These are phyloP conservation scores for Pimephales promelas DNA, from an alignment of 2,113 vertebrate species.

Conservation along the genomic window DNA sequence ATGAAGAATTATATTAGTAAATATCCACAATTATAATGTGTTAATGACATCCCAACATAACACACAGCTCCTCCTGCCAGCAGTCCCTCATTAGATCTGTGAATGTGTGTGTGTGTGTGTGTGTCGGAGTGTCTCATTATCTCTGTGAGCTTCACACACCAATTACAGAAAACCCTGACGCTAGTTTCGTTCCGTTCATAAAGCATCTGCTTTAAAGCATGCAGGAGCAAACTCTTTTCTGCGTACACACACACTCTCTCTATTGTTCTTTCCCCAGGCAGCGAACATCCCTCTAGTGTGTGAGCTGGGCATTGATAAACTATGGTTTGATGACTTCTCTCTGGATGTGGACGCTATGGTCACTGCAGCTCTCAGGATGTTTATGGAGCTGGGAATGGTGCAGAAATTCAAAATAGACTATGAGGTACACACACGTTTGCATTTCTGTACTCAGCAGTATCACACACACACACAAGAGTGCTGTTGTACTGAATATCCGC, in stretches of 20 bases:
- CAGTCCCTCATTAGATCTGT: conserved; percentile 65
- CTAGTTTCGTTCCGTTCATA: background rate
- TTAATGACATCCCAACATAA: conserved; percentile 63
- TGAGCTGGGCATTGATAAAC: conserved; percentile 92
- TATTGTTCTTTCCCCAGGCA: conserved; percentile 79
- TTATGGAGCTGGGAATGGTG: conserved; percentile 98
- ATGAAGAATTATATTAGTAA: background rate
- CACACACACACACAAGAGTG: background rate
- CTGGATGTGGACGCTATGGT: conserved; percentile 97
- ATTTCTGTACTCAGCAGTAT: background rate
- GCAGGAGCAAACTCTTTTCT: background rate
- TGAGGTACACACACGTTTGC: conserved; percentile 78
- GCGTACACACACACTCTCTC: background rate
- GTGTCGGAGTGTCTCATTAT: conserved; percentile 23
- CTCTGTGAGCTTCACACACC: background rate
- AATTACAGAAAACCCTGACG: background rate
- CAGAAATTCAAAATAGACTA: conserved; percentile 99
- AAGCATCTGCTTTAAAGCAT: conserved; percentile 9
- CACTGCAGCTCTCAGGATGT: conserved; percentile 95
- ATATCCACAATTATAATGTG: conserved; percentile 57
- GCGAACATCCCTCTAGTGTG: conserved; percentile 94
- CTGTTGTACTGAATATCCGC: background rate
- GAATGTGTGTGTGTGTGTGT: conserved; percentile 30
- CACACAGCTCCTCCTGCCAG: conserved; percentile 57
- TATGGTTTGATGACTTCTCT: conserved; percentile 98